Percentiles rank a stretch among this genome's conserved stretches.
These are phyloP conservation scores for Micromys minutus DNA, from an alignment of 2,113 vertebrate species.

Conservation along the genomic window DNA sequence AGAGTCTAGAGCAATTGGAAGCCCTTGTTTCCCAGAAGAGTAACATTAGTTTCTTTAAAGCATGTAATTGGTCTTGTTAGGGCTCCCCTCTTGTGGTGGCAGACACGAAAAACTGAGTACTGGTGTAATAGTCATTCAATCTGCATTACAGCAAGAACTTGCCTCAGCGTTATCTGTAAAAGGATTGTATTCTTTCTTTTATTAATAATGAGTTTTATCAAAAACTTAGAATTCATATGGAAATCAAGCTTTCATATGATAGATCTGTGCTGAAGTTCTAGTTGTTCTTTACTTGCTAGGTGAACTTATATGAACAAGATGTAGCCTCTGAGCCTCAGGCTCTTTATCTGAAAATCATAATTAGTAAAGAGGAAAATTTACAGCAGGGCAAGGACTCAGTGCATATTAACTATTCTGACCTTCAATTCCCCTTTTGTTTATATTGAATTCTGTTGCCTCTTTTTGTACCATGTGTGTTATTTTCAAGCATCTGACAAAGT, in stretches of 20 bases:
- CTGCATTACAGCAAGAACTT: not conserved
- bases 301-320: not conserved
- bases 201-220: not conserved
- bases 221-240: not conserved
- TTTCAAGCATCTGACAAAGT: slow-evolving; percentile 2
- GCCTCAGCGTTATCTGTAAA: not conserved
- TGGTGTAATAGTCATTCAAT: not conserved
- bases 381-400: not conserved
- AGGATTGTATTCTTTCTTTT: not conserved
- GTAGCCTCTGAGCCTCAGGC: not conserved
- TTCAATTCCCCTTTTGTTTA: not conserved
- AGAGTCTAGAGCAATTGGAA: not conserved
- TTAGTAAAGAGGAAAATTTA: not conserved
- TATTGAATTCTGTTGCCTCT: not conserved
- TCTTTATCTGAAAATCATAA: not conserved
- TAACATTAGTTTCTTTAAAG: not conserved
- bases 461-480: not conserved
- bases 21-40: not conserved
- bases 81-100: fast-evolving
- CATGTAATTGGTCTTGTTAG: not conserved
- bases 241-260: not conserved
- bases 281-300: not conserved
- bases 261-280: not conserved
- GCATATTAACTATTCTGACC: not conserved
- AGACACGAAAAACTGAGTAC: not conserved